Evolutionary conservation across 1,140 invertebrate species (phyloP).

Genomic region (Drosophila miranda): DNA sequence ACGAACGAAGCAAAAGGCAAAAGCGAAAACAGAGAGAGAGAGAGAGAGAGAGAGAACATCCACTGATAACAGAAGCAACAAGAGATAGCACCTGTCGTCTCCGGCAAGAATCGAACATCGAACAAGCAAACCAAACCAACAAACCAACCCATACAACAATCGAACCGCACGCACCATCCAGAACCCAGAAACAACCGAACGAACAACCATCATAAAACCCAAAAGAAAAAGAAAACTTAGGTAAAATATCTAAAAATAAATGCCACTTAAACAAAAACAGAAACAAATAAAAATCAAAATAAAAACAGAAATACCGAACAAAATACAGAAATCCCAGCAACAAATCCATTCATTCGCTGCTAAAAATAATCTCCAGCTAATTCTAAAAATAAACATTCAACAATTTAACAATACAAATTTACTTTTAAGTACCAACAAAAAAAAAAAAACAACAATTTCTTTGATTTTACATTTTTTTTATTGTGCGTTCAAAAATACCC

Average conservation of each 20-base stretch:
- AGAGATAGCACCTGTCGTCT: conserved; percentile 44
- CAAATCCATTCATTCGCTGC: conserved; percentile 3
- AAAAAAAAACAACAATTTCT: conserved; percentile 31
- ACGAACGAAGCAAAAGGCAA: conserved; percentile 5
- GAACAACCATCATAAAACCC: conserved; percentile 41
- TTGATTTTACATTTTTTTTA: conserved; percentile 61
- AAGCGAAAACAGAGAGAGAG: not conserved
- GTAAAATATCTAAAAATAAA: conserved; percentile 82
- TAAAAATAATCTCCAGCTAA: conserved; percentile 46
- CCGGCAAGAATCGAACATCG: conserved; percentile 22
- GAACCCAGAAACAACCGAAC: conserved; percentile 11
- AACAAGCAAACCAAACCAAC: conserved; percentile 20
- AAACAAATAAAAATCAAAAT: conserved; percentile 35
- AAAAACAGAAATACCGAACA: conserved; percentile 38
- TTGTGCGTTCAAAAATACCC: conserved; percentile 57
- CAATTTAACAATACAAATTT: conserved; percentile 39
- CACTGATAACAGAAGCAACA: conserved; percentile 38
- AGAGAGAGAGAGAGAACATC: conserved; percentile 4
- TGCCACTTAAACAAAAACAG: conserved; percentile 58
- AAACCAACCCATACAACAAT: conserved; percentile 15
- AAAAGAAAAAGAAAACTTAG: conserved; percentile 76
- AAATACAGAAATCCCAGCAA: conserved; percentile 6
- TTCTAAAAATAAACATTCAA: conserved; percentile 36
- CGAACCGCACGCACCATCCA: conserved; percentile 50
- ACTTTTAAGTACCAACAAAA: conserved; percentile 27